phyloP scores from a whole-genome alignment of 2,797 vertebrate species.

The Hemibagrus guttatus region DNA sequence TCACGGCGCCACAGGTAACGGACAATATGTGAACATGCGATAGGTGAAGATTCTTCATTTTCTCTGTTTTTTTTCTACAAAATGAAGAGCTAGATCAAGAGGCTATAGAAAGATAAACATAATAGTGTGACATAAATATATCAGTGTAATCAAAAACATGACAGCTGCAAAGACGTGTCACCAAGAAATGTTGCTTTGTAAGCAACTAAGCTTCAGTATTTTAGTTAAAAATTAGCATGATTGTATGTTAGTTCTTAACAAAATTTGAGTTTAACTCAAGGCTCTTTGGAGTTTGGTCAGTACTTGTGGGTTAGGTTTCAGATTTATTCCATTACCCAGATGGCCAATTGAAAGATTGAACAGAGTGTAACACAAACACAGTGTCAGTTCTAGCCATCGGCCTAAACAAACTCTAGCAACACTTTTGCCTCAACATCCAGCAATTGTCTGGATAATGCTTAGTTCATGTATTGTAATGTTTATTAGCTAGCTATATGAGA shows the following conservation, averaged over 20 bases:
- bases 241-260: background rate
- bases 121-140: conserved; percentile 20
- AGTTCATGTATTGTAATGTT: background rate
- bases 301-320: background rate
- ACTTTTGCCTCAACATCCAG: background rate
- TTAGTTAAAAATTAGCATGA: background rate
- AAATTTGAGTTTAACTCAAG: background rate
- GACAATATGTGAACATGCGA: conserved; percentile 52
- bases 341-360: background rate
- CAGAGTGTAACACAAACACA: background rate
- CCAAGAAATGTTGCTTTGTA: background rate
- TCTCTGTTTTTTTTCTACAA: conserved; percentile 15
- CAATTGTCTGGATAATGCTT: background rate
- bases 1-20: conserved; percentile 49
- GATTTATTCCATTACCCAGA: conserved; percentile 12
- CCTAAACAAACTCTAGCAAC: background rate
- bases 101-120: background rate
- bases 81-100: conserved; percentile 28
- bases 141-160: background rate
- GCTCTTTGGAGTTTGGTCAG: background rate
- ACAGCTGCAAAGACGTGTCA: background rate
- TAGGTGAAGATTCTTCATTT: conserved; percentile 52
- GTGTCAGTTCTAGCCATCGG: background rate
- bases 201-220: background rate
- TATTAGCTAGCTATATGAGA: background rate